Conservation (phyloP, 2,797 vertebrate genomes). For the Psittacula echo region DNA sequence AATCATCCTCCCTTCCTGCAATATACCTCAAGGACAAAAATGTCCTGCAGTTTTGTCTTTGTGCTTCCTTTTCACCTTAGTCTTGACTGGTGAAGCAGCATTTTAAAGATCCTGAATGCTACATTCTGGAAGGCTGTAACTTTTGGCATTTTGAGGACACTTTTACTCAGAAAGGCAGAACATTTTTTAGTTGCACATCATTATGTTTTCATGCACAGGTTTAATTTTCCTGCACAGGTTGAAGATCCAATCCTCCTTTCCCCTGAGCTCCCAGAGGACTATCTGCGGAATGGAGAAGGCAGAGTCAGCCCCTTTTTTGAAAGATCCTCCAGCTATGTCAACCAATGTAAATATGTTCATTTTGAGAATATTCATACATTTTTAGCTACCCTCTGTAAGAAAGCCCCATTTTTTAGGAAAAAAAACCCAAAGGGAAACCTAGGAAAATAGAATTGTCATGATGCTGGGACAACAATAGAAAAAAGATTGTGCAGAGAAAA, state of each 20-base stretch:
- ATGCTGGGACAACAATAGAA: background rate
- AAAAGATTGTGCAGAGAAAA: background rate
- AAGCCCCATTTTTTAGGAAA: background rate
- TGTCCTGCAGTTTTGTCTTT: conserved; percentile 10
- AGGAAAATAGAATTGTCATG: background rate
- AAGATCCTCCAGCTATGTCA: background rate
- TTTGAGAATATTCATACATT: background rate
- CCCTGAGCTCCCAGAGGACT: background rate
- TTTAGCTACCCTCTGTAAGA: background rate
- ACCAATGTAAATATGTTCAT: background rate
- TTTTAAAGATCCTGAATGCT: background rate
- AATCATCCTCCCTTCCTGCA: conserved; percentile 55
- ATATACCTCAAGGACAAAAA: conserved; percentile 54
- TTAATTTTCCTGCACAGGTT: background rate
- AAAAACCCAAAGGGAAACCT: background rate
- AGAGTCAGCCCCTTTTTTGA: background rate
- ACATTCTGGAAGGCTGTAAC: background rate
- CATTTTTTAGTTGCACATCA: background rate
- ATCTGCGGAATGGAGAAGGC: background rate
- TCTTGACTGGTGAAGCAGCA: background rate
- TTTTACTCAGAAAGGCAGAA: background rate
- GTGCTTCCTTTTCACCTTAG: background rate
- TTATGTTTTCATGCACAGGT: background rate
- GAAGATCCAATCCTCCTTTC: background rate
- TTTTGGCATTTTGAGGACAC: background rate